Base-by-base conservation (phyloP, 2,888 invertebrate species). In the Phyto melanocephala region DNA sequence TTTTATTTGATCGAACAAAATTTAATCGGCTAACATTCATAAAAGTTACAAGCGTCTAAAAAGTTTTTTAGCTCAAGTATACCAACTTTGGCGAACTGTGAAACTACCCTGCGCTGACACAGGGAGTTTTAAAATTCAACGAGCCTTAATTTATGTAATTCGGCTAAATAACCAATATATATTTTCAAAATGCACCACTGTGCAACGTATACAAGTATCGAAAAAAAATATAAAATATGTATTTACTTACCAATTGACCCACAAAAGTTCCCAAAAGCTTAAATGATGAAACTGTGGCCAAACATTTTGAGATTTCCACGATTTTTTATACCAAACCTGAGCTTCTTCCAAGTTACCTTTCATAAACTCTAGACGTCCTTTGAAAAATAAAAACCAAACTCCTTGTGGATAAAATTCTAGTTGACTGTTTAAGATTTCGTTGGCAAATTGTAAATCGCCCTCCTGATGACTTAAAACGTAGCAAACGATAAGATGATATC, bases 221-320 rank as follows among this genome's bases (percentile, higher is more conserved):
- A n/a, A n/a, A n/a, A n/a, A n/a, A n/a, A n/a, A n/a, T n/a, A n/a
- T n/a, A n/a, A n/a, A n/a, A n/a, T n/a, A n/a, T n/a, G n/a, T n/a
- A n/a, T n/a, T n/a, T n/a, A 89, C 91, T 90, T 90, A 95, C 96
- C 95, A 94, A 88, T 96, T 94, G 1, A 96, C 94, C 97, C 97
- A 98, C 93, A 97, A 94, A 40, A 98, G 92, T 89, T 98, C 98
- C 98, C 98, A 99, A 89, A 94, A 97, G 90, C 98, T 97, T 3
- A 98, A 91, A 89, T 98, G 97, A 89, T 97, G 97, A 90, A 98
- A 97, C 90, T 98, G 98, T 0, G 94, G 94, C 97, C 98, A 98
- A 56, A 95, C 92, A 80, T 94, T 92, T 88, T 98, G 97, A 2
- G 96, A 96, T 83, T 94, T 93, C 92, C 97, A 95, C 0, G 97